A percentile compares a stretch with the other conserved stretches of the same genome.
Conservation (phyloP, 2,888 invertebrate species). For the Agrotis exclamationis region DNA sequence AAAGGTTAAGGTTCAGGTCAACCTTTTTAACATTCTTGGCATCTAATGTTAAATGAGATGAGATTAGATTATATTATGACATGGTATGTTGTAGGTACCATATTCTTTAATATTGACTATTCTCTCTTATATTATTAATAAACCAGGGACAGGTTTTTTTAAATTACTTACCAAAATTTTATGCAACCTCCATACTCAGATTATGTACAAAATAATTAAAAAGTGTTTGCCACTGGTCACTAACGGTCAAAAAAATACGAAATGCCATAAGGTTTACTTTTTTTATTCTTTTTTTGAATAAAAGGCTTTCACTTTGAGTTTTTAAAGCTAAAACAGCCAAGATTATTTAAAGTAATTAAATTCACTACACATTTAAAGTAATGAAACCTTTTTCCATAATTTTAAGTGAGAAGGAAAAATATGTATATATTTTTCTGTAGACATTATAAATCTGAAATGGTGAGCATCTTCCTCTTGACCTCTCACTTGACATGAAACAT, state of each 20-base stretch:
- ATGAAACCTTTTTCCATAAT: conserved; percentile 10
- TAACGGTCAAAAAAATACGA: neutral
- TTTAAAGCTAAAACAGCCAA: neutral
- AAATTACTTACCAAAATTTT: too few species aligned
- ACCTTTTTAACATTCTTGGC: conserved; percentile 31
- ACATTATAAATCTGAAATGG: conserved; percentile 16
- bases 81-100: neutral
- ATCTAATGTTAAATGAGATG: conserved; percentile 13
- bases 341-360: neutral
- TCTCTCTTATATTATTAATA: neutral
- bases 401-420: neutral
- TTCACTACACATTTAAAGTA: neutral
- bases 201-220: neutral
- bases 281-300: neutral
- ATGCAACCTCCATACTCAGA: neutral
- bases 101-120: neutral
- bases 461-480: conserved; percentile 30
- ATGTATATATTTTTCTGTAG: conserved; percentile 4
- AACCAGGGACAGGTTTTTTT: neutral
- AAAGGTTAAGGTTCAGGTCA: conserved; percentile 28
- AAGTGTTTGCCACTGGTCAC: neutral
- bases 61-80: neutral
- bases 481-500: conserved; percentile 33
- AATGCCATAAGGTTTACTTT: neutral
- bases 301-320: neutral